Evolutionary conservation across 2,797 vertebrate genomes (phyloP).

Genomic region (Enteromius thamalakanensis): DNA sequence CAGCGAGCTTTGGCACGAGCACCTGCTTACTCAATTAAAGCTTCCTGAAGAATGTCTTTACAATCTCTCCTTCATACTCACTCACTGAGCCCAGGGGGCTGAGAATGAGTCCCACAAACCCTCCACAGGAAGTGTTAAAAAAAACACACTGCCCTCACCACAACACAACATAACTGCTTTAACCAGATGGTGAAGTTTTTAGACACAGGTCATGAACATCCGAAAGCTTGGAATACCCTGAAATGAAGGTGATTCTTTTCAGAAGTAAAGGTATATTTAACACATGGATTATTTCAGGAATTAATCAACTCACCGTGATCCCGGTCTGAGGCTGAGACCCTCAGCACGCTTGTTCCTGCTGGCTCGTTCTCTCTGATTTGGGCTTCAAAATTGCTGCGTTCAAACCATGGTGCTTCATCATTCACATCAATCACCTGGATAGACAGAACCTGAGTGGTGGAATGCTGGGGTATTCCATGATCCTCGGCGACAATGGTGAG

Average conservation of each 20-base stretch:
- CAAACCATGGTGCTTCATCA: constrained; percentile 88
- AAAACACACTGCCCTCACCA: constrained; percentile 5
- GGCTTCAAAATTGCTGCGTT: constrained; percentile 80
- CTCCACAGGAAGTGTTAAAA: constrained; percentile 38
- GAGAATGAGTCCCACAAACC: constrained; percentile 40
- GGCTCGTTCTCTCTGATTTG: constrained; percentile 87
- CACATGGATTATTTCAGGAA: not conserved
- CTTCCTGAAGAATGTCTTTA: constrained; percentile 55
- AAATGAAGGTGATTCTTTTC: not conserved
- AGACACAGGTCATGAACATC: constrained; percentile 8
- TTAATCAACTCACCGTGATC: constrained; percentile 84
- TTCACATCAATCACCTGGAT: constrained; percentile 93
- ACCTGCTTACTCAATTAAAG: constrained; percentile 62
- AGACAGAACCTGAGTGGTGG: constrained; percentile 85
- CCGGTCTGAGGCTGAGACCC: constrained; percentile 82
- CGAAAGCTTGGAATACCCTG: not conserved
- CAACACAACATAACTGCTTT: constrained; percentile 8
- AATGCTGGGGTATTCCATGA: constrained; percentile 87
- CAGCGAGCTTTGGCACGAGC: constrained; percentile 51
- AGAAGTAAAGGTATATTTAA: constrained; percentile 5
- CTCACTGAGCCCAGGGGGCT: constrained; percentile 49
- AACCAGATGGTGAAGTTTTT: constrained; percentile 27
- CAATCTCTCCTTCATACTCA: constrained; percentile 53
- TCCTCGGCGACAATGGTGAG: constrained; percentile 89
- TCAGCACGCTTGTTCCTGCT: constrained; percentile 84